Conservation (phyloP, 1,140 invertebrate species). For the Drosophila carrolli region DNA sequence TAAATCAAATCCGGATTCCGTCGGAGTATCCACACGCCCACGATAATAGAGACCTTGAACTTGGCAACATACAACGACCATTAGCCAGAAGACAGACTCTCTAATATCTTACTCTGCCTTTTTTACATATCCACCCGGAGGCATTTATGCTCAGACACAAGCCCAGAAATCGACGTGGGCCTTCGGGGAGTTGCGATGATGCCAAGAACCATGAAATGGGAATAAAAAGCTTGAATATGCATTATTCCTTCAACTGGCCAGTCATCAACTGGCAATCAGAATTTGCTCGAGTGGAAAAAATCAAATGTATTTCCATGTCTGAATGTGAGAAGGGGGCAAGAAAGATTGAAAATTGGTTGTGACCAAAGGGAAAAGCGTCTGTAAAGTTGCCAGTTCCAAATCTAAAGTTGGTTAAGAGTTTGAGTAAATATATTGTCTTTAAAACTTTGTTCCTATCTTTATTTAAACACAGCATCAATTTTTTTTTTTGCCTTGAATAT, state of each 20-base stretch:
- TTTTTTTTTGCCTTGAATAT: neutral
- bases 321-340: slow-evolving; percentile 16
- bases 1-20: slow-evolving; percentile 54
- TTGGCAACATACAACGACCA: slow-evolving; percentile 28
- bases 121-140: slow-evolving; percentile 37
- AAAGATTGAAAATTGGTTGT: slow-evolving; percentile 12
- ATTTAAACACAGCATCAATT: neutral
- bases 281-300: slow-evolving; percentile 50
- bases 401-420: neutral
- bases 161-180: slow-evolving; percentile 22
- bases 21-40: slow-evolving; percentile 7
- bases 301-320: slow-evolving; percentile 28
- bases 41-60: slow-evolving; percentile 54
- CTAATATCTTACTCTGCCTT: slow-evolving; percentile 35
- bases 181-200: slow-evolving; percentile 35
- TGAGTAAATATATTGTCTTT: neutral
- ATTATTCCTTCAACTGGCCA: slow-evolving; percentile 42
- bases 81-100: slow-evolving; percentile 34
- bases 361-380: slow-evolving; percentile 13
- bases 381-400: slow-evolving; percentile 2
- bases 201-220: slow-evolving; percentile 12
- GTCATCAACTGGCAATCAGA: slow-evolving; percentile 44
- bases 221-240: slow-evolving; percentile 47
- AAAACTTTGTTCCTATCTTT: neutral
- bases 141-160: slow-evolving; percentile 30